These are phyloP conservation scores for Drosophila littoralis DNA, from an alignment of 1,140 invertebrate species.

Conservation along the genomic window DNA sequence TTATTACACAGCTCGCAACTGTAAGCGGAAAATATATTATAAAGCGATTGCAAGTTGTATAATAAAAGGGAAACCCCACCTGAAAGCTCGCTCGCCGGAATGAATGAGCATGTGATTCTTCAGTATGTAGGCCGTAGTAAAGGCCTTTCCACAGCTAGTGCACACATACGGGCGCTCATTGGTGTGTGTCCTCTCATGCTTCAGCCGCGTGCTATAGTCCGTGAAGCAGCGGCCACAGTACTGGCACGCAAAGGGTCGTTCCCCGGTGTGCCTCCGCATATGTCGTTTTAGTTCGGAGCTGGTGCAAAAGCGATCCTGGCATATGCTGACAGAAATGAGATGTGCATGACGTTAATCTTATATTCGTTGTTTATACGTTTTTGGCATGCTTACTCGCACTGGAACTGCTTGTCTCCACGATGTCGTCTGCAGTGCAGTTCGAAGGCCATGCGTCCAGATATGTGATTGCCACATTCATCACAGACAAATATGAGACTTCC, in stretches of 20 bases:
- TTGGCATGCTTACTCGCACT: constrained; percentile 48
- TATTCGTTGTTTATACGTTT: too few species aligned
- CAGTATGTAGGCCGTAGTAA: constrained; percentile 84
- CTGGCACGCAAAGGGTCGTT: constrained; percentile 63
- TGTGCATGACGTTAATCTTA: background rate
- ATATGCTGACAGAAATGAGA: constrained; percentile 32
- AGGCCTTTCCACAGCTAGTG: constrained; percentile 86
- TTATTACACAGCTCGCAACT: constrained; percentile 47
- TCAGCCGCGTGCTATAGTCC: constrained; percentile 58
- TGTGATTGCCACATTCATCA: constrained; percentile 53
- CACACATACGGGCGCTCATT: constrained; percentile 86
- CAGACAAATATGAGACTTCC: constrained; percentile 35
- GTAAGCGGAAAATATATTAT: background rate
- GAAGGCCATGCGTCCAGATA: constrained; percentile 48
- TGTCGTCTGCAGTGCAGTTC: constrained; percentile 57
- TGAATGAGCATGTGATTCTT: constrained; percentile 67
- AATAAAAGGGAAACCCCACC: constrained; percentile 17
- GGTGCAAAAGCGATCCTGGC: constrained; percentile 65
- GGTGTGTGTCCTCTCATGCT: constrained; percentile 85
- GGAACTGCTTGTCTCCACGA: constrained; percentile 60
- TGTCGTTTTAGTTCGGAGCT: constrained; percentile 62
- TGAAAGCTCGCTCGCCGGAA: constrained; percentile 48
- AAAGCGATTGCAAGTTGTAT: too few species aligned
- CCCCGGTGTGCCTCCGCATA: constrained; percentile 58
- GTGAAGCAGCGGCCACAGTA: constrained; percentile 62